A percentile compares a stretch with the other conserved stretches of the same genome.
phyloP scores from a whole-genome alignment of 2,113 vertebrate genomes.

The Rhabdomys dilectus region DNA sequence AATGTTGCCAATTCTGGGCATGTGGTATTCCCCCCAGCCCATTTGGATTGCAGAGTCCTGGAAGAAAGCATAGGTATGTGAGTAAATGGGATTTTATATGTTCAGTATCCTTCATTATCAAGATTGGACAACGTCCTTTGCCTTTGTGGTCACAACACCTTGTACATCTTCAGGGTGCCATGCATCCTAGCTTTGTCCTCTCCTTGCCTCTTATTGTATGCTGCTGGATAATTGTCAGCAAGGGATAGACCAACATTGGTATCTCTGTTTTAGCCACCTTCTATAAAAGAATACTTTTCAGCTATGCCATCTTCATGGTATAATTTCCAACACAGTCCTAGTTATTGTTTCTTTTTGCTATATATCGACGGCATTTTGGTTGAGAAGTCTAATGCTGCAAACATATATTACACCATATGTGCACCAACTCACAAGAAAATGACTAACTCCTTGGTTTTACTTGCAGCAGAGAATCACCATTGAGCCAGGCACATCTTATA shows the following conservation, averaged over 20 bases:
- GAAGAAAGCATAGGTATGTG: neutral
- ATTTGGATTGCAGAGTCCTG: neutral
- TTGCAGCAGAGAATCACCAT: conserved; percentile 94
- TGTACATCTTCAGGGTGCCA: neutral
- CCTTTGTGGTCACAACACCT: neutral
- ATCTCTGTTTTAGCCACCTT: neutral
- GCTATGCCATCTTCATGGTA: neutral
- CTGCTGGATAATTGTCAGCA: neutral
- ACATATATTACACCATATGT: neutral
- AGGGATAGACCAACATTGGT: neutral
- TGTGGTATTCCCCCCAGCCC: neutral
- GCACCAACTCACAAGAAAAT: conserved; percentile 40
- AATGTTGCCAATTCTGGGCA: neutral
- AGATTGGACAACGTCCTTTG: neutral
- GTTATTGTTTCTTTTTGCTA: neutral
- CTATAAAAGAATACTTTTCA: conserved; percentile 15
- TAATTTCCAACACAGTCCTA: neutral
- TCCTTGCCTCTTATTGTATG: neutral
- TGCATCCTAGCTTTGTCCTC: neutral
- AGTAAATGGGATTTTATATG: neutral
- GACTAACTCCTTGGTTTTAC: conserved; percentile 40
- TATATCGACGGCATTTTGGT: neutral
- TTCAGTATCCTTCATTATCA: neutral
- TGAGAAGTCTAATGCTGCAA: neutral
- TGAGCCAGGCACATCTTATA: conserved; percentile 94